Evolutionary conservation across 2,797 vertebrate genomes (phyloP).

Genomic region (Anniella stebbinsi): DNA sequence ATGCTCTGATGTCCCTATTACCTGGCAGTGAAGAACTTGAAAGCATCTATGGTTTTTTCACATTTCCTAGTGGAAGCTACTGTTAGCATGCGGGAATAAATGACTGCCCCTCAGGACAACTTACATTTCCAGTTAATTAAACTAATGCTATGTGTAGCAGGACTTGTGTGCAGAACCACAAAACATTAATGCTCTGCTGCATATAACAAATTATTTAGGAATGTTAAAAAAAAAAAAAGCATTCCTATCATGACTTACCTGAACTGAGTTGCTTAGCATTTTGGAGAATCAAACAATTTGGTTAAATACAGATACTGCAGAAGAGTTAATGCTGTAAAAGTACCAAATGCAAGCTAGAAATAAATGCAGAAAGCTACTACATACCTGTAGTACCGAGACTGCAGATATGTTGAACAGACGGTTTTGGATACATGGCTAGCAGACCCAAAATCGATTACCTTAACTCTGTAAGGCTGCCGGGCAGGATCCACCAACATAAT

Average conservation of each 20-base stretch:
- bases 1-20: neutral
- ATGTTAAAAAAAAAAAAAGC: neutral
- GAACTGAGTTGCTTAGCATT: neutral
- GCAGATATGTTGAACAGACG: conserved; percentile 98
- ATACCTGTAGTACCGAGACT: conserved; percentile 99
- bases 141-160: neutral
- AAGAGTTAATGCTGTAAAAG: neutral
- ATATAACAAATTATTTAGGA: neutral
- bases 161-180: neutral
- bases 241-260: neutral
- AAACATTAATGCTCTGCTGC: neutral
- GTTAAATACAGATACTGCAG: neutral
- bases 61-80: neutral
- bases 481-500: conserved; percentile 99
- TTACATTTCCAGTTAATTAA: conserved; percentile 10
- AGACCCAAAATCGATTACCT: conserved; percentile 99
- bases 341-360: conserved; percentile 24
- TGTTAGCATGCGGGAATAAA: neutral
- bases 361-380: conserved; percentile 59
- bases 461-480: conserved; percentile 96
- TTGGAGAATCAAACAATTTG: neutral
- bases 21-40: neutral
- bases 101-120: neutral
- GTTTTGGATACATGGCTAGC: conserved; percentile 99
- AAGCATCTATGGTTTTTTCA: neutral